Percentiles rank a stretch among this genome's conserved stretches.
Evolutionary conservation across 2,888 invertebrate species (phyloP).

Genomic region (Archaeoteleia sp.): DNA sequence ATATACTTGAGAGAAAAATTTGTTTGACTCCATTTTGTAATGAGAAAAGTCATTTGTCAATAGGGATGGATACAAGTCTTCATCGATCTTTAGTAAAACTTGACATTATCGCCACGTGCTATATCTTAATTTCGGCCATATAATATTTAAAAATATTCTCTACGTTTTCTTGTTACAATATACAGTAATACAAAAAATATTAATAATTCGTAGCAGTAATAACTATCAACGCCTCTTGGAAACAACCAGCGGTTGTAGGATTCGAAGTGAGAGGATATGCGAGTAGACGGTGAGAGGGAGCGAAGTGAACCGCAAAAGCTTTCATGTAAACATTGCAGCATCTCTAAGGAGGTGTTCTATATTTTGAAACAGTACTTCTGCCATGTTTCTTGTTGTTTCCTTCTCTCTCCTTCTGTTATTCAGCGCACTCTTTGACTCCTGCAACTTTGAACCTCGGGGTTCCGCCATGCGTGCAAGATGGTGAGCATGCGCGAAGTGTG

Average conservation of each 20-base stretch:
- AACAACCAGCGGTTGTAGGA: constrained; percentile 32
- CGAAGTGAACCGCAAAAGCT: constrained; percentile 55
- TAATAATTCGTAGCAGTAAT: too few relatives aligned
- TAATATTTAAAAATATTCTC: too few relatives aligned
- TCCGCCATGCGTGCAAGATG: constrained; percentile 35
- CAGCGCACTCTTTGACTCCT: constrained; percentile 19
- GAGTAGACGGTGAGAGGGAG: constrained; percentile 18
- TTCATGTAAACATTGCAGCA: constrained; percentile 58
- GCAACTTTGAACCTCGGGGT: constrained; percentile 24
- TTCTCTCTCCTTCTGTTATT: constrained; percentile 24
- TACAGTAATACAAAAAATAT: too few relatives aligned
- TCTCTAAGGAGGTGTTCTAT: constrained; percentile 45
- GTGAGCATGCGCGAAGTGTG: constrained; percentile 21
- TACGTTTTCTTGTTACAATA: too few relatives aligned
- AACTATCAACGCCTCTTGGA: too few relatives aligned
- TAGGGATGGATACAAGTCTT: too few relatives aligned
- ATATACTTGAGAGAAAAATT: too few relatives aligned
- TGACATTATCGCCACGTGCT: too few relatives aligned
- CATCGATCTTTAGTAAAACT: too few relatives aligned
- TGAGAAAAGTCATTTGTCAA: too few relatives aligned
- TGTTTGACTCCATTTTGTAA: too few relatives aligned
- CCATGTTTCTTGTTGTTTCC: constrained; percentile 41
- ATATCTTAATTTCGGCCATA: too few relatives aligned
- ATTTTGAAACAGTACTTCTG: constrained; percentile 40
- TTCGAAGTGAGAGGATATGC: constrained; percentile 23